Evolutionary conservation across 2,888 invertebrate genomes (phyloP).

Genomic region (Helobdella robusta): DNA sequence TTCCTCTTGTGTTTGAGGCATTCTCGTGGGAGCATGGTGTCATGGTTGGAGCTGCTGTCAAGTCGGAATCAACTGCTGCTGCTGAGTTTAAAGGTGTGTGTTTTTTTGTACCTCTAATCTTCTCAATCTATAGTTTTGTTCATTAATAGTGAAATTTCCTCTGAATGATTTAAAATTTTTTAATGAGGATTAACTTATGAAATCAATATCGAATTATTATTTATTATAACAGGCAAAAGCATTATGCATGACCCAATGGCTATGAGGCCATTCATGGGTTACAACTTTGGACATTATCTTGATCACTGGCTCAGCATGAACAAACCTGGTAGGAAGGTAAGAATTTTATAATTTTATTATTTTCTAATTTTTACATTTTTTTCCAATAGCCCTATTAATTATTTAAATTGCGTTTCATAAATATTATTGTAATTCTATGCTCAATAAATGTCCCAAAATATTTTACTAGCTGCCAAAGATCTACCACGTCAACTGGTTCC

Average conservation of each 20-base stretch:
- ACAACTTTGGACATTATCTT: slow-evolving; percentile 41
- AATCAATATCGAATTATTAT: too few relatives aligned
- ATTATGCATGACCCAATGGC: slow-evolving; percentile 44
- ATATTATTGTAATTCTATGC: too few relatives aligned
- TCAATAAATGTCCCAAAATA: too few relatives aligned
- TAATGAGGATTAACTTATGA: too few relatives aligned
- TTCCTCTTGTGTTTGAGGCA: slow-evolving; percentile 43
- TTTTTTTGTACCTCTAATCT: background rate
- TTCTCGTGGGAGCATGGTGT: slow-evolving; percentile 44
- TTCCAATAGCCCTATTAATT: too few relatives aligned
- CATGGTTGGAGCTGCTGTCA: slow-evolving; percentile 39
- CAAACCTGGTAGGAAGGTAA: slow-evolving; percentile 30
- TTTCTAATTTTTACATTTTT: too few relatives aligned
- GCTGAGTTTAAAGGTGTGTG: slow-evolving; percentile 37
- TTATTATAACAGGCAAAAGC: slow-evolving; percentile 28
- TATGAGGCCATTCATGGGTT: slow-evolving; percentile 43
- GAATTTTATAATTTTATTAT: too few relatives aligned
- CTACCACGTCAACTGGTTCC: slow-evolving; percentile 42
- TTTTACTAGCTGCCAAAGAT: slow-evolving; percentile 39
- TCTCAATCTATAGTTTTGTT: background rate
- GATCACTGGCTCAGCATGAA: slow-evolving; percentile 38
- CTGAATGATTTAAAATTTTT: too few relatives aligned
- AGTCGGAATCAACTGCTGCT: slow-evolving; percentile 42
- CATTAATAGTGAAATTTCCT: too few relatives aligned
- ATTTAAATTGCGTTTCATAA: background rate